Evolutionary conservation across 2,888 invertebrate species (phyloP), one percentile per base, ranked within the genome.

Genomic region (Drosophila meridionalis): DNA sequence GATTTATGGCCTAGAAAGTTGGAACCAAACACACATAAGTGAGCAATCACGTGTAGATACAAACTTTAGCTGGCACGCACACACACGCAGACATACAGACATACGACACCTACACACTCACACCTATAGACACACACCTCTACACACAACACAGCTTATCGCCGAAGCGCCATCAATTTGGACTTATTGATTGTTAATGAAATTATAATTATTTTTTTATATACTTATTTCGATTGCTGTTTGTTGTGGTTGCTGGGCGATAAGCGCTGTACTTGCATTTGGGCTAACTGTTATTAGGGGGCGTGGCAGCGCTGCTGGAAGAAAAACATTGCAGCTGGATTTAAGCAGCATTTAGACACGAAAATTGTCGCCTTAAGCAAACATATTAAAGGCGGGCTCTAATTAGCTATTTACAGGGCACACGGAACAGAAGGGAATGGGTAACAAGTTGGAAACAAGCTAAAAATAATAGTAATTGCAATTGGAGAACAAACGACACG

Each of bases 171-270:
- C 67, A 48, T 59, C 78, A 81, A 83, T 79, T 89, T 82, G 73
- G 78, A 78, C 82, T 80, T 87, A 76, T 78, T 80, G 74, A 83
- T 82, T 88, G 87, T 84, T 87, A 89, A 89, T 88, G 89, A 87
- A 88, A 87, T 73, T 89, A 81, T 89, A 84, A 87, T 87, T 88
- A 86, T 88, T 78, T 56, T 48, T 56, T 48, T 43, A 3, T 55
- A 28, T 55, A n/a, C 20, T 20, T 43, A 32, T 57, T 57, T 57
- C 28, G 12, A 20, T 36, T 45, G 11, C 8, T 20, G 6, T 40
- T 48, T 38, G 36, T 26, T 52, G 36, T 80, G 82, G 83, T 73
- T 55, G 57, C 42, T 53, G 47, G 40, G 47, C 65, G 45, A 48
- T 48, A 12, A 48, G 42, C 66, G 28, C 4, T 28, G 34, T 36